phyloP scores from a whole-genome alignment of 2,888 invertebrate genomes.

The Atethmia centrago region DNA sequence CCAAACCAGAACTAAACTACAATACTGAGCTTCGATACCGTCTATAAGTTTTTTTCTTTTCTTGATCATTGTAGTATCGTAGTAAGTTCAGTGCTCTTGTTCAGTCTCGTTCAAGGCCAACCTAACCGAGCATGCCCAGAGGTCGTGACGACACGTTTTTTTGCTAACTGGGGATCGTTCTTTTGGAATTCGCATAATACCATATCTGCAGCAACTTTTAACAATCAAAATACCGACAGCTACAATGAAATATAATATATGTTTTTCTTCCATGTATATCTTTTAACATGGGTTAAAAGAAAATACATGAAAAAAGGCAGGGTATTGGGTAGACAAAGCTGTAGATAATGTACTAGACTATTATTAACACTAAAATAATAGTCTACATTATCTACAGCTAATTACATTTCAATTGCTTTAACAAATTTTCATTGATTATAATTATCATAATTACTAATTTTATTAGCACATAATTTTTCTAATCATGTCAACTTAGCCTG shows the following conservation, averaged over 20 bases:
- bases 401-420: constrained; percentile 14
- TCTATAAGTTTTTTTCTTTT: neutral
- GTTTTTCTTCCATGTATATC: too few relatives aligned
- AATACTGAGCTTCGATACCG: constrained; percentile 1
- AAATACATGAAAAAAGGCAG: too few relatives aligned
- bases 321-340: neutral
- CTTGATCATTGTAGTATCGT: neutral
- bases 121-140: constrained; percentile 26
- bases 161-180: constrained; percentile 10
- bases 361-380: too few relatives aligned
- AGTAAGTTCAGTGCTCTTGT: constrained; percentile 28
- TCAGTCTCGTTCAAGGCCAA: constrained; percentile 54
- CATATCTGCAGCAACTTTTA: neutral
- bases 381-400: neutral
- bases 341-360: too few relatives aligned
- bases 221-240: neutral
- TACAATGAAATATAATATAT: neutral
- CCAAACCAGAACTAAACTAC: neutral
- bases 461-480: constrained; percentile 17
- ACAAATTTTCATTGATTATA: neutral
- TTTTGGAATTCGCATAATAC: constrained; percentile 1
- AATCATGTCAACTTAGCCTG: neutral
- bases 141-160: constrained; percentile 55
- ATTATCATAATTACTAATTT: constrained; percentile 20
- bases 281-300: too few relatives aligned